phyloP scores from a whole-genome alignment of 1,140 invertebrate genomes.

The Cryptotermes secundus region DNA sequence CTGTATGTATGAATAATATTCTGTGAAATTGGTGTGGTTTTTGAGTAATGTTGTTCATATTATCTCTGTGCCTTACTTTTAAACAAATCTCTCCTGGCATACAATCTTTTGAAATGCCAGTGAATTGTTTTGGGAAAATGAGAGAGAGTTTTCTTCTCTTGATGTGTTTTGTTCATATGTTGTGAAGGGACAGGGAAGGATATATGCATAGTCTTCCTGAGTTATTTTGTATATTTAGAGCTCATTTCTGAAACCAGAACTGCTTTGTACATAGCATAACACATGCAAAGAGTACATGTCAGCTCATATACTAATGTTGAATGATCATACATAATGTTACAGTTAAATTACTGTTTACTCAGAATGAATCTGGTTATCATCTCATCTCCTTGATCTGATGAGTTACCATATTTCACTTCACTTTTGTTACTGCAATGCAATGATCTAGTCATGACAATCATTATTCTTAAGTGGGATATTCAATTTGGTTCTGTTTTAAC shows the following conservation, averaged over 20 bases:
- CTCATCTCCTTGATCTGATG: too few species aligned
- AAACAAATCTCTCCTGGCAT: too few species aligned
- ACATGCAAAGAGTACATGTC: background rate
- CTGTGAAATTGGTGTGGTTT: background rate
- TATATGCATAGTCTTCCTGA: background rate
- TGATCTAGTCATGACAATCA: too few species aligned
- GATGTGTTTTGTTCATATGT: background rate
- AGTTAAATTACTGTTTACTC: too few species aligned
- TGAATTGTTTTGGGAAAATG: background rate
- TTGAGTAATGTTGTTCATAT: background rate
- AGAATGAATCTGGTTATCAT: too few species aligned
- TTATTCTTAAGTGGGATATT: too few species aligned
- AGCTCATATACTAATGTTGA: background rate
- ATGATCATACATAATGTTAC: too few species aligned
- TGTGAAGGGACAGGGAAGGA: too few species aligned
- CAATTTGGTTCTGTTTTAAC: too few species aligned
- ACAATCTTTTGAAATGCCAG: background rate
- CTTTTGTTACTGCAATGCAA: too few species aligned
- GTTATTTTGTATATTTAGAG: background rate
- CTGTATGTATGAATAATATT: background rate
- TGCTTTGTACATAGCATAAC: background rate
- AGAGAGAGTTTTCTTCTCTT: background rate
- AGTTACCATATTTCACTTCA: too few species aligned
- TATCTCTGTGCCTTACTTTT: constrained; percentile 10
- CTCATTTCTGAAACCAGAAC: background rate